Percentiles rank a stretch among this genome's conserved stretches.
These are phyloP conservation scores for Papilio elwesi DNA, from an alignment of 2,888 invertebrate species.

Conservation along the genomic window DNA sequence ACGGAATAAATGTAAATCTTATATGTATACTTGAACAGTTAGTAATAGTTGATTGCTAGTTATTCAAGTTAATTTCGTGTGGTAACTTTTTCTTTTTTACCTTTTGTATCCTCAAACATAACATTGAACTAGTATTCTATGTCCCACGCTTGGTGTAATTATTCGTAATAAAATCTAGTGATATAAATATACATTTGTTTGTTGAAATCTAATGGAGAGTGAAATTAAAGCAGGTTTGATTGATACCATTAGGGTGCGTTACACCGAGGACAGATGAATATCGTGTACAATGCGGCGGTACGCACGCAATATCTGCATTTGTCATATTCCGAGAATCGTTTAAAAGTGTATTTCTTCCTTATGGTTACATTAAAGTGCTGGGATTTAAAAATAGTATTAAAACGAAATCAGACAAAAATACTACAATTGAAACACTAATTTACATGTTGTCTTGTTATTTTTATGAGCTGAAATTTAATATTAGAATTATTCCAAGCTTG, in stretches of 20 bases:
- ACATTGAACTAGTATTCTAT: no score
- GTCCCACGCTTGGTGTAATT: not conserved
- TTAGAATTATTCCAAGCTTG: no score
- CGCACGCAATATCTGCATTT: constrained; percentile 69
- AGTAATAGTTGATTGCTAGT: no score
- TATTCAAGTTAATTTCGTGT: no score
- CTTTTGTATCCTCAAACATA: no score
- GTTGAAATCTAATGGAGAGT: constrained; percentile 53
- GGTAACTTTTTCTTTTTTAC: no score
- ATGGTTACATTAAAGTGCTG: constrained; percentile 45
- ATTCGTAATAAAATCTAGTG: constrained; percentile 9
- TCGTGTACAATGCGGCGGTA: constrained; percentile 51
- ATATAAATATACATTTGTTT: constrained; percentile 24
- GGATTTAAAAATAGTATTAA: constrained; percentile 17
- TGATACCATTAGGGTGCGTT: constrained; percentile 73
- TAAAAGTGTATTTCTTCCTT: constrained; percentile 53
- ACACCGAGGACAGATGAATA: constrained; percentile 58
- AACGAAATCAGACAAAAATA: constrained; percentile 8
- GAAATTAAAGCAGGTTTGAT: constrained; percentile 63
- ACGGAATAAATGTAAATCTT: no score
- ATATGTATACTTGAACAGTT: no score
- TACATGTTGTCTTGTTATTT: constrained; percentile 49
- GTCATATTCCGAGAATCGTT: constrained; percentile 52
- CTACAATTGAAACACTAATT: not conserved
- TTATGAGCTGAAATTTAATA: no score